These are phyloP conservation scores for Luidia sarsii DNA, from an alignment of 53 echinoderm and acorn worm species.

Conservation along the genomic window DNA sequence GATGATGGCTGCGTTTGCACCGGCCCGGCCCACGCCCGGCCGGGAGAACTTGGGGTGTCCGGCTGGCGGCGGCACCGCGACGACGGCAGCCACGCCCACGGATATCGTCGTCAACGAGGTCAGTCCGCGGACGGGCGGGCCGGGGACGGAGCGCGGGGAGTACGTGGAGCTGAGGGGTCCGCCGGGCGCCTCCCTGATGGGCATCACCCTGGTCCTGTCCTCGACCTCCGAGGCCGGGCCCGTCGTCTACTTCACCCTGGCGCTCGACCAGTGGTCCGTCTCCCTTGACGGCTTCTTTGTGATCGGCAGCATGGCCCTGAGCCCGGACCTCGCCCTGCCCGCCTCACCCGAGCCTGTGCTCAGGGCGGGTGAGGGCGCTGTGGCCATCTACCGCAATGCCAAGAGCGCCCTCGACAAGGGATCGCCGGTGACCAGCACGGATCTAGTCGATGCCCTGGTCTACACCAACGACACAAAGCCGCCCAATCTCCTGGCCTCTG, in stretches of 20 bases:
- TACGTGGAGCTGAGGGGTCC: slow-evolving; percentile 77
- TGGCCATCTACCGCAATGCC: slow-evolving; percentile 62
- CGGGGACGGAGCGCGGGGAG: background rate
- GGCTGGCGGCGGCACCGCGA: background rate
- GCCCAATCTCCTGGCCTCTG: background rate
- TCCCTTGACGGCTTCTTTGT: slow-evolving; percentile 54
- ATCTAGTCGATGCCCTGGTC: slow-evolving; percentile 76
- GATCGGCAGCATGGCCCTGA: slow-evolving; percentile 55
- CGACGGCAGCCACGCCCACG: slow-evolving; percentile 28
- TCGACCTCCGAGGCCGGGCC: background rate
- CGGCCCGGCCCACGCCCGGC: slow-evolving; percentile 58
- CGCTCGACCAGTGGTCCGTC: slow-evolving; percentile 15
- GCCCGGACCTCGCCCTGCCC: slow-evolving; percentile 48
- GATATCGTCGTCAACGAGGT: slow-evolving; percentile 78
- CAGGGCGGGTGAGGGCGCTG: slow-evolving; percentile 57
- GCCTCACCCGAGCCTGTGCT: slow-evolving; percentile 12
- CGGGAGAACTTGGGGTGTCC: slow-evolving; percentile 59
- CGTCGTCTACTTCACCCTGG: slow-evolving; percentile 25
- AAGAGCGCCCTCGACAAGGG: slow-evolving; percentile 49
- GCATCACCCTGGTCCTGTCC: slow-evolving; percentile 59
- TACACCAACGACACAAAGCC: slow-evolving; percentile 49
- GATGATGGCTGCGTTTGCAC: slow-evolving; percentile 42
- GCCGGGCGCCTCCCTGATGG: slow-evolving; percentile 44
- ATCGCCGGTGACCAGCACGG: slow-evolving; percentile 22
- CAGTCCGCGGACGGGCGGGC: slow-evolving; percentile 36